phyloP scores from a whole-genome alignment of 2,888 invertebrate species.

The Melanotus villosus region DNA sequence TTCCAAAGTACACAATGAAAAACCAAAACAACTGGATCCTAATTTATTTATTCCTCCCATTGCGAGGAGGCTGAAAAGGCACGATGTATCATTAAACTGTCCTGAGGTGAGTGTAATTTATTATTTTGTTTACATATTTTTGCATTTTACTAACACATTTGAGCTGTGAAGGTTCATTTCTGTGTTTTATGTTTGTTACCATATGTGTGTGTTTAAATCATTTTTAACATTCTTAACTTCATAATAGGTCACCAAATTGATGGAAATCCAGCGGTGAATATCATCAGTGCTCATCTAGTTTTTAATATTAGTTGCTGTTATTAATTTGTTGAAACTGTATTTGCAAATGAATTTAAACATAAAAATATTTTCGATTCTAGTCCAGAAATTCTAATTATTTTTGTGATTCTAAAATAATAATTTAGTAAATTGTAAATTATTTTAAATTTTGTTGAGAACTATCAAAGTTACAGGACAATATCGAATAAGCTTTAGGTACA shows the following conservation, averaged over 20 bases:
- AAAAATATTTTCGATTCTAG: too few relatives aligned
- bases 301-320: not conserved
- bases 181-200: not conserved
- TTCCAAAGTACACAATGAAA: constrained; percentile 51
- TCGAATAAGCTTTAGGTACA: too few relatives aligned
- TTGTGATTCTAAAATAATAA: too few relatives aligned
- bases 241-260: constrained; percentile 4
- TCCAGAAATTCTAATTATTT: too few relatives aligned
- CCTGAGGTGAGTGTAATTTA: constrained; percentile 3
- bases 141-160: not conserved
- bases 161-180: not conserved
- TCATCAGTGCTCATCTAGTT: not conserved
- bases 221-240: not conserved
- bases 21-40: constrained; percentile 68
- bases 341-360: too few relatives aligned
- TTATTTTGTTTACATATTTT: too few relatives aligned
- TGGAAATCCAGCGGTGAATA: not conserved
- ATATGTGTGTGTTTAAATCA: not conserved
- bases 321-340: not conserved
- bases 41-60: constrained; percentile 74
- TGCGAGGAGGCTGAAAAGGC: constrained; percentile 67
- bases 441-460: too few relatives aligned
- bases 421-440: too few relatives aligned
- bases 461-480: too few relatives aligned
- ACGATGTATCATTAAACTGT: not conserved